phyloP scores from a whole-genome alignment of 2,888 invertebrate genomes.

The Cosmorhoe ocellata region DNA sequence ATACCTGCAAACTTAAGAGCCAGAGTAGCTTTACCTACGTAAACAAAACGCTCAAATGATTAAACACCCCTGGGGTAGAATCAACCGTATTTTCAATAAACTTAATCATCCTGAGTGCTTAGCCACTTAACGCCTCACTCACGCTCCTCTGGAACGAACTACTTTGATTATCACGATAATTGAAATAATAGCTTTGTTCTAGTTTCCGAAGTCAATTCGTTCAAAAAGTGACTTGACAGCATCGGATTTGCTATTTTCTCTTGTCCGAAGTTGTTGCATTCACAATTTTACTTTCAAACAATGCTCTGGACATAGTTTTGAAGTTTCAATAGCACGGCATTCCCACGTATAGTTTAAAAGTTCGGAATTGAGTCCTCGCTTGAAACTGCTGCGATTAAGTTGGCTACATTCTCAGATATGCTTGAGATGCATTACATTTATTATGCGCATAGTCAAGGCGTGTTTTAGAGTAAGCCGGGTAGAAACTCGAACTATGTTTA shows the following conservation, averaged over 20 bases:
- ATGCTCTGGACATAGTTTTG: slow-evolving; percentile 18
- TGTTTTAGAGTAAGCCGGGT: too few relatives aligned
- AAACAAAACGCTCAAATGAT: too few relatives aligned
- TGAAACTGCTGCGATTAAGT: not conserved
- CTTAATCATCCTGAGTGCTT: slow-evolving; percentile 8
- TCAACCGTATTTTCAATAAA: not conserved
- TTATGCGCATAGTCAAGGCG: slow-evolving; percentile 17
- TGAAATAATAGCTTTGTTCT: slow-evolving; percentile 13
- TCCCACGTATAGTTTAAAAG: slow-evolving; percentile 14
- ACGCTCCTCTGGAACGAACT: not conserved
- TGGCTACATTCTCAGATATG: not conserved
- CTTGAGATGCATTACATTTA: slow-evolving; percentile 2
- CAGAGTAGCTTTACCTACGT: too few relatives aligned
- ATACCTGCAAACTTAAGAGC: too few relatives aligned
- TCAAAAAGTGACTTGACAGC: not conserved
- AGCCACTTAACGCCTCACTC: not conserved
- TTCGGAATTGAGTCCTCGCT: slow-evolving; percentile 1
- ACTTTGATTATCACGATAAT: slow-evolving; percentile 1
- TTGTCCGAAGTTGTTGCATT: slow-evolving; percentile 13
- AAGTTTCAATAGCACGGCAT: slow-evolving; percentile 22
- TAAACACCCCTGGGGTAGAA: too few relatives aligned
- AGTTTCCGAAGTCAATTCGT: slow-evolving; percentile 15
- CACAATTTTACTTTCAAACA: slow-evolving; percentile 19
- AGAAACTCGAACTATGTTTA: too few relatives aligned
- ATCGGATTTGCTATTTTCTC: slow-evolving; percentile 9